Evolutionary conservation across 2,113 vertebrate species (phyloP), one percentile per base, ranked within the genome.

Genomic region (Anolis carolinensis): DNA sequence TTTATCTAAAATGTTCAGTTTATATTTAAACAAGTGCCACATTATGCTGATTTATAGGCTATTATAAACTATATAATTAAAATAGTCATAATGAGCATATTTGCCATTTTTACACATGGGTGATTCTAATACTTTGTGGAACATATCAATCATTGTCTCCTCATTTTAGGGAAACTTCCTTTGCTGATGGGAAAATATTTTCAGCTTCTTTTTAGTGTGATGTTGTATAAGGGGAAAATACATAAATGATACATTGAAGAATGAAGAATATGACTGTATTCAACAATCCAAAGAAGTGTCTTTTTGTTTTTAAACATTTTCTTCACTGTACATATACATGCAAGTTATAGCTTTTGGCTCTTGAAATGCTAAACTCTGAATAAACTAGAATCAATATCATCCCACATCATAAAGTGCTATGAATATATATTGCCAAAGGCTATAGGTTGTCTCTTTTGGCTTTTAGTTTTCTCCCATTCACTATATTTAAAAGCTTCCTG

Each of bases 401-500:
- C 62, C 90, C 74, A 10, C 65, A 78, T 79, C 81, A 91, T 90
- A 20, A 78, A 52, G 20, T 85, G 50, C 81, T 68, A 52, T 71
- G 65, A 81, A 34, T 93, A 79, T 84, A 84, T 93, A 84, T 89
- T 91, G 88, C 89, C 68, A 89, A 91, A 91, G 90, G 84, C 86
- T 84, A 91, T 87, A 89, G 84, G 93, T 75, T 93, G 88, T 94
- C 89, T 89, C 93, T 78, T 90, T 94, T 36, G 9, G 81, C 91
- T 90, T 90, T 83, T 81, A 91, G 91, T 65, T 86, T 91, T 89
- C 89, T 93, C 89, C 89, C 74, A 52, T 92, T 89, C 86, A 90
- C 79, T 95, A 90, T 90, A 93, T 93, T 92, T 90, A 93, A 90
- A 94, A 93, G 91, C 83, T 81, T 93, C 92, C 92, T 93, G 89